Conservation (phyloP, 2,888 invertebrate species). For the Eupithecia insigniata region DNA sequence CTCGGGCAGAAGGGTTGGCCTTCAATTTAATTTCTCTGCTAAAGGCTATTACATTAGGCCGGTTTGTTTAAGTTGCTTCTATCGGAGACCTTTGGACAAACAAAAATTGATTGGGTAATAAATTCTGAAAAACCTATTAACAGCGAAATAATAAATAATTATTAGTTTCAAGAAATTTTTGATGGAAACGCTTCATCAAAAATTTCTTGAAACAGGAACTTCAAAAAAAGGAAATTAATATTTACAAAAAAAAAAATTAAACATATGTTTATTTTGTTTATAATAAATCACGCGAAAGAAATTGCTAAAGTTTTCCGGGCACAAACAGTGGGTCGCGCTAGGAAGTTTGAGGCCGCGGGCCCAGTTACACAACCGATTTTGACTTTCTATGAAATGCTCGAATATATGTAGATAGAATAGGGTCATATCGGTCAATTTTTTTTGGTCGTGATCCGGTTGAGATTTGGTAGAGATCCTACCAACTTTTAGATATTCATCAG, state of each 20-base stretch:
- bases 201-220: no score
- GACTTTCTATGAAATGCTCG: neutral
- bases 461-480: no score
- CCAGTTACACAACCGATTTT: slow-evolving; percentile 28
- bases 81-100: slow-evolving; percentile 37
- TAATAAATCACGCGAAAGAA: slow-evolving; percentile 15
- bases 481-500: no score
- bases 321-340: slow-evolving; percentile 30
- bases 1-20: slow-evolving; percentile 48
- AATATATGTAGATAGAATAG: neutral
- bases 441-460: no score
- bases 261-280: neutral
- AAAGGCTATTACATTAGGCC: slow-evolving; percentile 57
- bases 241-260: neutral
- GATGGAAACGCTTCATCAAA: no score
- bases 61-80: slow-evolving; percentile 55
- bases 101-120: slow-evolving; percentile 47
- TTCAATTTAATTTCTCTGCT: slow-evolving; percentile 57
- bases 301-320: slow-evolving; percentile 27
- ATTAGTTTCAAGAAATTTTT: neutral
- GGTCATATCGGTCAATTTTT: neutral
- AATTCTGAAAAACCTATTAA: slow-evolving; percentile 25
- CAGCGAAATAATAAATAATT: neutral
- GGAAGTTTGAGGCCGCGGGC: slow-evolving; percentile 35
- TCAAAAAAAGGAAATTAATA: neutral